Evolutionary conservation across 1,140 invertebrate genomes (phyloP).

Genomic region (Bombyx mandarina): DNA sequence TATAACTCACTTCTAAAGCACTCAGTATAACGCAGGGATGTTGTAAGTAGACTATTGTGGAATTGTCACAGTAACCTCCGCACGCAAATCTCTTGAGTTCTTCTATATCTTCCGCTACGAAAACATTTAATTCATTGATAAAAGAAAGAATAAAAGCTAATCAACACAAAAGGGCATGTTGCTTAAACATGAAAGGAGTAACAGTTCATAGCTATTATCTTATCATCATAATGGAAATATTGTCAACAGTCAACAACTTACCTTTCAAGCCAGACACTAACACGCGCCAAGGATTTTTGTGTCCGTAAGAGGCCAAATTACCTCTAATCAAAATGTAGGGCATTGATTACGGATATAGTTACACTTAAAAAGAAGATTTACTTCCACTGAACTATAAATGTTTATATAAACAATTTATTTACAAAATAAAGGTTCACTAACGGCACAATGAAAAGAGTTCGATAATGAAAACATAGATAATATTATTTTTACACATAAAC

Average conservation of each 20-base stretch:
- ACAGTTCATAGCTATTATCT: neutral
- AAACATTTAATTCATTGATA: conserved; percentile 5
- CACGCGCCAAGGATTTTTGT: conserved; percentile 87
- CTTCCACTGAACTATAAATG: too few species aligned
- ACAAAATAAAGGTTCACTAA: neutral
- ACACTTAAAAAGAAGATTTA: neutral
- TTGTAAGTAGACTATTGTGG: conserved; percentile 86
- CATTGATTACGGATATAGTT: conserved; percentile 73
- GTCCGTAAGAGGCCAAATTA: conserved; percentile 87
- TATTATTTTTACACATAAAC: too few species aligned
- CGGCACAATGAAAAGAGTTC: neutral
- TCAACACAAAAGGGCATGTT: neutral
- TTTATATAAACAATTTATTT: neutral
- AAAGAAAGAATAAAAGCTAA: neutral
- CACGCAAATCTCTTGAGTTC: conserved; percentile 84
- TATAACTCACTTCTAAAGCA: conserved; percentile 77
- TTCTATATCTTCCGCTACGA: conserved; percentile 82
- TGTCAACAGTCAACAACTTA: conserved; percentile 39
- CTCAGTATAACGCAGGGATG: conserved; percentile 89
- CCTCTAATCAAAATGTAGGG: conserved; percentile 90
- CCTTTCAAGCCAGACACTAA: conserved; percentile 88
- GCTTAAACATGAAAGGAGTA: neutral
- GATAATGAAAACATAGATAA: too few species aligned
- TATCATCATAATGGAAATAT: conserved; percentile 11
- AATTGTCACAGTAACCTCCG: conserved; percentile 84